Evolutionary conservation across 2,113 vertebrate species (phyloP), one percentile per base, ranked within the genome.

Genomic region (Nyctereutes procyonoides): DNA sequence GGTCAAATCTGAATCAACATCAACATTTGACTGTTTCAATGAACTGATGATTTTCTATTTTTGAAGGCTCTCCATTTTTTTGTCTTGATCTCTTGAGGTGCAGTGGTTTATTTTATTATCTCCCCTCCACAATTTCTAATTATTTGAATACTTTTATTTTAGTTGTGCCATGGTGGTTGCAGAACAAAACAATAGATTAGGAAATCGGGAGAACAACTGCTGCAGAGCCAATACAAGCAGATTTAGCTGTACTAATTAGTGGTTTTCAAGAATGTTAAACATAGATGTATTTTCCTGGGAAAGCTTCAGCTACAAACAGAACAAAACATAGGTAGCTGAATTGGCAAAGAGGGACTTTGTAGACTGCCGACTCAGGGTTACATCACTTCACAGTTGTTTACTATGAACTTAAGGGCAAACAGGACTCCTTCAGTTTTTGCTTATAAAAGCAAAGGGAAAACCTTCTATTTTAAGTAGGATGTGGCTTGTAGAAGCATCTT

Each of bases 401-500:
- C 24, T 80, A 15, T 79, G 48, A 73, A 90, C 65, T 81, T 92
- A 74, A 93, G 82, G 67, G 79, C 38, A 85, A 96, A 60, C 24
- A 90, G 77, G 32, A 28, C 32, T 48, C 69, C 95, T 96, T 96
- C 32, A 74, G 43, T 56, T 87, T 97, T 91, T 95, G 65, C 86
- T 97, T 90, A 86, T 88, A 55, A 92, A 96, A 67, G 97, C 71
- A 95, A 95, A 95, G 82, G 43, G 51, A 81, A 97, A 96, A 62
- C 10, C 35, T 92, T 92, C 60, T 80, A 60, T 95, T 96, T 96
- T 94, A 97, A 93, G 81, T 96, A 80, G 85, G 4, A 48, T 92
- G 96, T 95, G 73, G 73, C 73, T 91, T 93, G 79, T 96, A 95
- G 94, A 96, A 96, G 90, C 88, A 94, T 94, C 96, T 97, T 95